Percentiles rank a stretch among this genome's conserved stretches.
phyloP scores from a whole-genome alignment of 2,797 vertebrate species.

The Danio tinwini region DNA sequence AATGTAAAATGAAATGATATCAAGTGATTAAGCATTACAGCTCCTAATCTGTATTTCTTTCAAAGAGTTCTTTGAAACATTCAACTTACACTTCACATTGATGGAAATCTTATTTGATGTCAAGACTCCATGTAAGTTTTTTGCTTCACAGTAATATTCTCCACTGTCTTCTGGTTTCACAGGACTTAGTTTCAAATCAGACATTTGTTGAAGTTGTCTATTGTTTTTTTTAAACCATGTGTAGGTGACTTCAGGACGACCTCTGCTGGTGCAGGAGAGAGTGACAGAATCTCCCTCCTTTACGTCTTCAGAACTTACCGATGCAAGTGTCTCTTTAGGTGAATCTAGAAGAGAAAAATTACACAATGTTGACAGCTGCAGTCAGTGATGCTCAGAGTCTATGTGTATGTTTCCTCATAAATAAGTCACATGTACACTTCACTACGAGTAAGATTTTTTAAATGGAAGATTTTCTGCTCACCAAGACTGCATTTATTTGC shows the following conservation, averaged over 20 bases:
- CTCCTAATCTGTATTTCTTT: too few relatives aligned
- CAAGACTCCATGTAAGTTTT: background rate
- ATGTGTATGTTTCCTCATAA: background rate
- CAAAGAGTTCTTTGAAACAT: background rate
- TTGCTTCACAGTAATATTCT: constrained; percentile 60
- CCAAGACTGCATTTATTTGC: too few relatives aligned
- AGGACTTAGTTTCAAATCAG: rapidly evolving
- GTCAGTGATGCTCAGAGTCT: background rate
- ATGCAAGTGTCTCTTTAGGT: constrained; percentile 34
- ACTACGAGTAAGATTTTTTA: too few relatives aligned
- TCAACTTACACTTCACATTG: constrained; percentile 66
- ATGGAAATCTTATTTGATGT: background rate
- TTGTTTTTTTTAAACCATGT: constrained; percentile 56
- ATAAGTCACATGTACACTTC: background rate
- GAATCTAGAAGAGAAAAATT: constrained; percentile 62
- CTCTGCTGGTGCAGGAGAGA: constrained; percentile 66
- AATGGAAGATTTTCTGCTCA: too few relatives aligned
- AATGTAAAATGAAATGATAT: background rate
- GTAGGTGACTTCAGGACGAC: constrained; percentile 39
- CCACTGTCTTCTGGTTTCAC: constrained; percentile 49
- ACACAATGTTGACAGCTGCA: background rate
- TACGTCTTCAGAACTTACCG: rapidly evolving
- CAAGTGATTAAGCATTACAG: background rate
- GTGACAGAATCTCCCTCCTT: constrained; percentile 47
- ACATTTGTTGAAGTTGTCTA: rapidly evolving